These are phyloP conservation scores for Hippocampus zosterae DNA, from an alignment of 2,113 vertebrate genomes.

Conservation along the genomic window DNA sequence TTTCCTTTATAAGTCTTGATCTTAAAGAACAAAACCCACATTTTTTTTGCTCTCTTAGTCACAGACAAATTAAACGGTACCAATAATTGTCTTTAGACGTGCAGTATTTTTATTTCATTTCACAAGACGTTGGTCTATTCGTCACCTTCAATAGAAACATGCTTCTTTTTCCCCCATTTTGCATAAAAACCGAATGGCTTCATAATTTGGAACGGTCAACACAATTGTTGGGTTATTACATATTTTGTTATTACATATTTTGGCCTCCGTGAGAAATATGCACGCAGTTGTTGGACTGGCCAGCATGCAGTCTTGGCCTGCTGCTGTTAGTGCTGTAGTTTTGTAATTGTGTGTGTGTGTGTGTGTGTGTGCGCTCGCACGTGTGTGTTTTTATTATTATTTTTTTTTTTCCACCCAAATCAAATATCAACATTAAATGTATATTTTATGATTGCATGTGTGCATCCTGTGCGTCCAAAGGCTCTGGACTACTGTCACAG, in stretches of 20 bases:
- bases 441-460: background rate
- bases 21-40: background rate
- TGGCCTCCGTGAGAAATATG: background rate
- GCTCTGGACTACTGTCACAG: slow-evolving; percentile 99
- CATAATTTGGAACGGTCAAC: background rate
- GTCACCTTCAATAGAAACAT: background rate
- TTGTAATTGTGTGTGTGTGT: background rate
- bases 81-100: background rate
- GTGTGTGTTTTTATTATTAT: background rate
- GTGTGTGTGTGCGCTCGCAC: no score
- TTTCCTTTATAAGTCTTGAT: background rate
- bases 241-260: background rate
- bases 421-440: background rate
- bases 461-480: slow-evolving; percentile 38
- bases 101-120: background rate
- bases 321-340: background rate
- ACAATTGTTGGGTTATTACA: background rate
- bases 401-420: background rate
- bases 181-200: background rate
- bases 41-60: background rate
- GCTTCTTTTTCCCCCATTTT: background rate
- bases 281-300: background rate
- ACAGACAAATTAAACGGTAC: background rate
- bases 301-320: background rate
- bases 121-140: background rate